Base-by-base conservation (phyloP, 2,113 vertebrate genomes). In the Puffinus mauretanicus region DNA sequence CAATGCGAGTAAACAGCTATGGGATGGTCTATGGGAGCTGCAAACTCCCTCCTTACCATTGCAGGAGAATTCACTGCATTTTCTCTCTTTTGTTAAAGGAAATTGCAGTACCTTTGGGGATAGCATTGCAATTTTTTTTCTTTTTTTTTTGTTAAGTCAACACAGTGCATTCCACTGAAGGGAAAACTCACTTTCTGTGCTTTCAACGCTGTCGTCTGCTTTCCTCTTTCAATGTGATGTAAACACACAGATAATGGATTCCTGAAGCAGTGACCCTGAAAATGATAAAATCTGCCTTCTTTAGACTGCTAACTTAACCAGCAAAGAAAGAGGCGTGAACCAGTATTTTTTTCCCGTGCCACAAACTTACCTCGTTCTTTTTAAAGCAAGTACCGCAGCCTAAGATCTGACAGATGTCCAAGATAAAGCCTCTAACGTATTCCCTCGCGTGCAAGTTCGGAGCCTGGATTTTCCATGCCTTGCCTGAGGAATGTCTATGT, bases 161-260 rank as follows among this genome's bases (percentile, higher is more conserved):
- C 36, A 49, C 19, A 51, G 42, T 54, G 78, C 91, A 94, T 92
- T 91, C 94, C 83, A 87, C 84, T 49, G 73, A 44, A 54, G 80
- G 36, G 47, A 94, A 93, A 94, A 89, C 58, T 96, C 83, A 71
- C 91, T 95, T 94, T 94, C 88, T 78, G 60, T 49, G 77, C 91
- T 94, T 92, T 89, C 85, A 81, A 71, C 94, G 90, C 69, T 83
- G 29, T 0, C 1, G 36, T 42, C 93, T 90, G 92, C 88, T 90
- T 96, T 92, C 84, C 54, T 93, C 80, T 92, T 85, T 95, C 89
- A 94, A 7, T 12, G 51, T 57, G 93, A 96, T 86, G 88, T 94
- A 95, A 96, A 97, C 83, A 94, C 64, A 86, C 49, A 86, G 90
- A 96, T 95, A 95, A 95, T 87, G 34, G 81, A 86, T 93, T 95